Evolutionary conservation across 2,888 invertebrate species (phyloP), one percentile per base, ranked within the genome.

Genomic region (Epinotia demarniana): DNA sequence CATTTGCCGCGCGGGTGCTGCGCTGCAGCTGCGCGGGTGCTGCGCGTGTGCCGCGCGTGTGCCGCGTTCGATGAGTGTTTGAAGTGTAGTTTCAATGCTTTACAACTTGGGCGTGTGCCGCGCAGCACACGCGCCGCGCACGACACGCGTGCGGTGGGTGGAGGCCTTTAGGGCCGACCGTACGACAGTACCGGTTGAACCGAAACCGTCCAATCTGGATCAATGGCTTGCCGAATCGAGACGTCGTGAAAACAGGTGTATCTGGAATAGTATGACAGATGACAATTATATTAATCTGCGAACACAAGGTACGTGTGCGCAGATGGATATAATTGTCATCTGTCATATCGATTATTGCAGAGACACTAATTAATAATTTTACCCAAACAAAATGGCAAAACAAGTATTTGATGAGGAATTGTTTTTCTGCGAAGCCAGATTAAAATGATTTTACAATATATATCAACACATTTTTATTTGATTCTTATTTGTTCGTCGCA

Each of bases 121-220:
- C n/a, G n/a, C n/a, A n/a, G n/a, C n/a, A n/a, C n/a, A n/a, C n/a
- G n/a, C n/a, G n/a, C n/a, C n/a, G n/a, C n/a, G n/a, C n/a, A n/a
- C n/a, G n/a, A n/a, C n/a, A n/a, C n/a, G n/a, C n/a, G n/a, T n/a
- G n/a, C n/a, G n/a, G n/a, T n/a, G n/a, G n/a, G n/a, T n/a, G n/a
- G n/a, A n/a, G n/a, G n/a, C n/a, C n/a, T n/a, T n/a, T n/a, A 12
- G 55, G 55, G 11, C 67, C 67, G 19, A 12, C 12, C 18, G 33
- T 67, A 18, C 79, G 62, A 62, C 69, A 75, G 72, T 78, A 78
- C 39, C 67, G 68, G 43, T 55, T 57, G 57, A 57, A 68, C 33
- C 66, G 66, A 33, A 66, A 66, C 12, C 33, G 27, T 27, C 66
- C 66, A 2, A 66, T 27, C 33, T 66, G 53, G 18, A 66, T 66